Conservation (phyloP, 1,140 invertebrate species). For the Parapsyche elsis region DNA sequence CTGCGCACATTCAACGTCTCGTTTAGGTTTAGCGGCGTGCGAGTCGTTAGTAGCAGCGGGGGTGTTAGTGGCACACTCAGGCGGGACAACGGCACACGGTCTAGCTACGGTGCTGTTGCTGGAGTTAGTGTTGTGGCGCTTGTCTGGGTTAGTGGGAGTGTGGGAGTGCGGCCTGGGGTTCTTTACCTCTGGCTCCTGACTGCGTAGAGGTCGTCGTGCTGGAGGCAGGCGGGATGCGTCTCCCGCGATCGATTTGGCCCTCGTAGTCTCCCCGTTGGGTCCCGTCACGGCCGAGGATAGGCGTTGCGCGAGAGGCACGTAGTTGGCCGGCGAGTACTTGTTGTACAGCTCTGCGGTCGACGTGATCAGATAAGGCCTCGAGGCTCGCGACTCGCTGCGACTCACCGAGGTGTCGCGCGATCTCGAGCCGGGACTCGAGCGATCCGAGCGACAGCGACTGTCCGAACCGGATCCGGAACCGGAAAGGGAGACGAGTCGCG, state of each 20-base stretch:
- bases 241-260: constrained; percentile 63
- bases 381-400: constrained; percentile 62
- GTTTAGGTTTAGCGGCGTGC: constrained; percentile 41
- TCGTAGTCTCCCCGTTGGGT: constrained; percentile 68
- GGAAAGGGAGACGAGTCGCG: constrained; percentile 39
- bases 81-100: constrained; percentile 48
- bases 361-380: constrained; percentile 60
- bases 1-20: constrained; percentile 51
- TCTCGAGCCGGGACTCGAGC: constrained; percentile 60
- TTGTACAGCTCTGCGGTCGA: constrained; percentile 71
- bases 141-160: constrained; percentile 36
- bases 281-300: constrained; percentile 68
- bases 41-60: constrained; percentile 21
- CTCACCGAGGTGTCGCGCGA: constrained; percentile 52
- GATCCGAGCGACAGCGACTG: constrained; percentile 51
- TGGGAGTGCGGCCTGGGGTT: constrained; percentile 45
- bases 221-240: constrained; percentile 58
- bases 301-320: constrained; percentile 70
- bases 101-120: constrained; percentile 51
- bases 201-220: constrained; percentile 58
- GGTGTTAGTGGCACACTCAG: constrained; percentile 50
- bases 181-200: constrained; percentile 59
- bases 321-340: constrained; percentile 73
- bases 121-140: constrained; percentile 36
- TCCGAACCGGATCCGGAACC: constrained; percentile 47